Conservation (phyloP, 2,113 vertebrate genomes). For the Perccottus glenii region DNA sequence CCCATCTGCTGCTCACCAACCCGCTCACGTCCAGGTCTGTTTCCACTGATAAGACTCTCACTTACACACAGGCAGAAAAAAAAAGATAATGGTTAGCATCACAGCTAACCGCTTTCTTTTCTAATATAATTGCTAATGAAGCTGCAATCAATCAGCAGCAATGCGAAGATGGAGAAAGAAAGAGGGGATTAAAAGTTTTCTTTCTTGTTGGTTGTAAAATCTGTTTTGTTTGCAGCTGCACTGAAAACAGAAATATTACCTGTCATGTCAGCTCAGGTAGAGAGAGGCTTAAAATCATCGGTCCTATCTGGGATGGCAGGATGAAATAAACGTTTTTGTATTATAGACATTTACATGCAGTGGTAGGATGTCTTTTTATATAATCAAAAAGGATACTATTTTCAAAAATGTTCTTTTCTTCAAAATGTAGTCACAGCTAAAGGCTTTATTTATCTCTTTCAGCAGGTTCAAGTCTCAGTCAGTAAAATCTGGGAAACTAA, state of each 20-base stretch:
- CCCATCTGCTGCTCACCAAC: slow-evolving; percentile 53
- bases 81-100: slow-evolving; percentile 57
- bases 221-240: slow-evolving; percentile 40
- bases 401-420: no score
- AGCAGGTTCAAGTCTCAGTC: background rate
- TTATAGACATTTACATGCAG: background rate
- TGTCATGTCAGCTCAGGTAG: slow-evolving; percentile 36
- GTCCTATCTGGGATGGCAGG: slow-evolving; percentile 1
- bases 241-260: slow-evolving; percentile 59
- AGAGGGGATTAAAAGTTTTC: slow-evolving; percentile 2
- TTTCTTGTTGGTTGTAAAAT: slow-evolving; percentile 2
- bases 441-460: background rate
- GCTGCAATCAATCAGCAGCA: slow-evolving; percentile 53
- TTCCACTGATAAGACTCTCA: slow-evolving; percentile 73
- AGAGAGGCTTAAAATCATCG: slow-evolving; percentile 27
- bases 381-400: no score
- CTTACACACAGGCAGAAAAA: slow-evolving; percentile 22
- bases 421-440: background rate
- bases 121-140: slow-evolving; percentile 64
- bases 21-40: slow-evolving; percentile 74
- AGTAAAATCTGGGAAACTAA: background rate
- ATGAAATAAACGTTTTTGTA: background rate
- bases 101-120: slow-evolving; percentile 50
- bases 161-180: slow-evolving; percentile 7
- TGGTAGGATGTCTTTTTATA: no score